Conservation (phyloP, 1,140 invertebrate genomes). For the Paralvinella palmiformis region DNA sequence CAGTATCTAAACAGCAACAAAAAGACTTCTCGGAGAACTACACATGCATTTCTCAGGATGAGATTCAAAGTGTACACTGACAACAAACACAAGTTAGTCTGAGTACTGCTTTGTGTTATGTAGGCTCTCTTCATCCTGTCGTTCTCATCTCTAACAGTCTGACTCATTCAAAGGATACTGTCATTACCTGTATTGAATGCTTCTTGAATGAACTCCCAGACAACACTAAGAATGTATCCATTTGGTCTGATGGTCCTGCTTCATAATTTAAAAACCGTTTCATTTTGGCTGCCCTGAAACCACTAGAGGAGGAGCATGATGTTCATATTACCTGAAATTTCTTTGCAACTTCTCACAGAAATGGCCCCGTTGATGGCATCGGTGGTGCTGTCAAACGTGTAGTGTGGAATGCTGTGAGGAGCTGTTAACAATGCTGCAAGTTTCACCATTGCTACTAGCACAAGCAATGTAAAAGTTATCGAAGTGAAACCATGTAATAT, state of each 20-base stretch:
- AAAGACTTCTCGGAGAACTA: conserved; percentile 11
- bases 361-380: background rate
- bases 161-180: too few relatives aligned
- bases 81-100: conserved; percentile 10
- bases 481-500: background rate
- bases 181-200: too few relatives aligned
- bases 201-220: too few relatives aligned
- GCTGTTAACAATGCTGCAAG: background rate
- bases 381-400: background rate
- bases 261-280: background rate
- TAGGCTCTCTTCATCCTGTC: too few relatives aligned
- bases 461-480: background rate
- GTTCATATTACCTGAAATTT: background rate
- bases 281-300: background rate
- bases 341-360: background rate
- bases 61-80: conserved; percentile 14
- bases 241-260: background rate
- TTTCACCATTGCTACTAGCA: background rate
- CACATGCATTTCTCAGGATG: conserved; percentile 4
- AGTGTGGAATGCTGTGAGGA: background rate
- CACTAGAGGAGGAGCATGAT: background rate
- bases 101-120: background rate
- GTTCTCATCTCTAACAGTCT: too few relatives aligned
- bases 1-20: background rate
- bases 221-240: background rate